Evolutionary conservation across 2,888 invertebrate species (phyloP).

Genomic region (Eristalis pertinax): DNA sequence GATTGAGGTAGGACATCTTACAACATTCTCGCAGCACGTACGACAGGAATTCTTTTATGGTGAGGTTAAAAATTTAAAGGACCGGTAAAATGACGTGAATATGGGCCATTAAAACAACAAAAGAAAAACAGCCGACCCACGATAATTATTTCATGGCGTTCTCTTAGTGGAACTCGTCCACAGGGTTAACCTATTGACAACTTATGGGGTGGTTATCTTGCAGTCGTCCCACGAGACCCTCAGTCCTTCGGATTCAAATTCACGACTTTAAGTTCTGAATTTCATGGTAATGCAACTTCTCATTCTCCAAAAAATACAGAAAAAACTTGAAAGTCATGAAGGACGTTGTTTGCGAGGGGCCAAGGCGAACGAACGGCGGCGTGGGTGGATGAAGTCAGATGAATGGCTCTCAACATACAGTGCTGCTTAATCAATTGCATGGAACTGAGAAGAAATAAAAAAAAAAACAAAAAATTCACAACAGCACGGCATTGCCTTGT

Average conservation of each 20-base stretch:
- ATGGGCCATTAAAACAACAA: slow-evolving; percentile 32
- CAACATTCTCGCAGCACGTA: slow-evolving; percentile 18
- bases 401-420: slow-evolving; percentile 58
- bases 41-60: slow-evolving; percentile 37
- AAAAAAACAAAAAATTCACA: slow-evolving; percentile 32
- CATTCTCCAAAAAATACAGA: slow-evolving; percentile 10
- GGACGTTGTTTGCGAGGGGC: slow-evolving; percentile 29
- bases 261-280: slow-evolving; percentile 33
- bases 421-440: slow-evolving; percentile 65
- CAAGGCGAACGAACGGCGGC: not conserved
- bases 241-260: slow-evolving; percentile 16
- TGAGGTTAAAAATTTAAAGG: slow-evolving; percentile 46
- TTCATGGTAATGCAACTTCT: slow-evolving; percentile 21
- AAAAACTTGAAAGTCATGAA: slow-evolving; percentile 49
- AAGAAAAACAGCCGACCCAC: not conserved
- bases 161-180: slow-evolving; percentile 7
- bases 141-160: slow-evolving; percentile 51
- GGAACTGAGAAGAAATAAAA: slow-evolving; percentile 39
- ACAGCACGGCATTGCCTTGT: slow-evolving; percentile 53
- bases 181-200: slow-evolving; percentile 14
- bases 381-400: slow-evolving; percentile 6
- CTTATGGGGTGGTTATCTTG: not conserved
- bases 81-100: slow-evolving; percentile 45
- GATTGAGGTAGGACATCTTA: not conserved
- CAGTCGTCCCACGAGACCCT: not conserved